Conservation (phyloP, 2,113 vertebrate genomes). For the Pelecanus crispus region DNA sequence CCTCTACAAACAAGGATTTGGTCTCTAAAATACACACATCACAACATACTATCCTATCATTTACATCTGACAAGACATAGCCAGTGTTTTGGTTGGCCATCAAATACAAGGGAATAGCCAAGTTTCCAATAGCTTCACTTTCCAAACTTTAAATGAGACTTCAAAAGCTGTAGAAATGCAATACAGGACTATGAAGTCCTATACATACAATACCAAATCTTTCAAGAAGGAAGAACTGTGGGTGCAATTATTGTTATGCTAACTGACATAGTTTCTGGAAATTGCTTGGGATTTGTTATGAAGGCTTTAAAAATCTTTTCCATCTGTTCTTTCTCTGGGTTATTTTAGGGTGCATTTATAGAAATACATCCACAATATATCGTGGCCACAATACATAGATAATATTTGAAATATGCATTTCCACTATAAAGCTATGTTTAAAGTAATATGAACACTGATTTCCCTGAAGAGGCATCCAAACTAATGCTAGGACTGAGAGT, state of each 20-base stretch:
- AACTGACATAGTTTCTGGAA: constrained; percentile 40
- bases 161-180: constrained; percentile 47
- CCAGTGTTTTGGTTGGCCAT: constrained; percentile 56
- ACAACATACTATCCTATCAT: constrained; percentile 51
- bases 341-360: neutral
- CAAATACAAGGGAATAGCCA: constrained; percentile 8
- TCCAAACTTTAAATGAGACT: constrained; percentile 26
- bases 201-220: constrained; percentile 17
- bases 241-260: constrained; percentile 15
- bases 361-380: neutral
- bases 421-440: neutral
- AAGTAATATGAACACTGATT: neutral
- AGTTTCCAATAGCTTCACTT: constrained; percentile 52
- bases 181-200: neutral
- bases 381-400: neutral
- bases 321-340: constrained; percentile 28
- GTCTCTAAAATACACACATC: constrained; percentile 58
- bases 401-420: neutral
- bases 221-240: neutral
- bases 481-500: neutral
- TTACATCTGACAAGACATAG: constrained; percentile 57
- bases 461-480: neutral
- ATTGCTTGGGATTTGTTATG: neutral
- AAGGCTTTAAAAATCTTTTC: constrained; percentile 40
- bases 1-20: constrained; percentile 58